Base-by-base conservation (phyloP, 2,797 vertebrate genomes). In the Melopsittacus undulatus region DNA sequence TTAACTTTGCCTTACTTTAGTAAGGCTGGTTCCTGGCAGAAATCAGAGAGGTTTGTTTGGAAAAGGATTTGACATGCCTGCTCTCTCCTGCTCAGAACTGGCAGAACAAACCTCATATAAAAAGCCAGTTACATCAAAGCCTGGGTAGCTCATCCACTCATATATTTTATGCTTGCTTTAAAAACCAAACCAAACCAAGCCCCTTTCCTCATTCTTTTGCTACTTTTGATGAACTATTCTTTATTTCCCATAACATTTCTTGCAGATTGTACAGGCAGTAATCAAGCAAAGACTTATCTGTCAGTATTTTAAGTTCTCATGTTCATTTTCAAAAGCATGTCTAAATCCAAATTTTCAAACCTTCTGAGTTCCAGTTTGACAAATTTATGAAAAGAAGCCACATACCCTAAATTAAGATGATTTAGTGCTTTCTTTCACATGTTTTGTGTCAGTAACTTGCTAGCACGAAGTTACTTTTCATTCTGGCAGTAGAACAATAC, bases 61-160 rank as follows among this genome's bases (percentile, higher is more conserved):
- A 94, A 93, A 97, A 87, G 45, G 81, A 94, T 96, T 96, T 96
- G 85, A 96, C 63, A 84, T 78, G 62, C 73, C 49, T 56, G 57
- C 49, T 95, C 90, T 87, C 40, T 93, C 64, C 89, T 92, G 81
- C 78, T 92, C 87, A 89, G 87, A 93, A 87, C 72, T 73, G 75
- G 80, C 78, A 96, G 92, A 92, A 89, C 67, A 96, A 96, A 95
- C 64, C 40, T 91, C 86, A 80, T 69, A 40, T 26, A 76, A 94
- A 92, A 91, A 91, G 24, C 18, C 26, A 38, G 83, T 46, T 80
- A 95, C 89, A 94, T 96, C 92, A 96, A 97, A 96, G 90, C 52
- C 82, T 48, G 5, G 1, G 72, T 89, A 85, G 49, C 27, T 83
- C 77, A 92, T 82, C 67, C 64, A 75, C 68, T 95, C 29, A 43